Evolutionary conservation across 1,140 invertebrate species (phyloP).

Genomic region (Drosophila triauraria): DNA sequence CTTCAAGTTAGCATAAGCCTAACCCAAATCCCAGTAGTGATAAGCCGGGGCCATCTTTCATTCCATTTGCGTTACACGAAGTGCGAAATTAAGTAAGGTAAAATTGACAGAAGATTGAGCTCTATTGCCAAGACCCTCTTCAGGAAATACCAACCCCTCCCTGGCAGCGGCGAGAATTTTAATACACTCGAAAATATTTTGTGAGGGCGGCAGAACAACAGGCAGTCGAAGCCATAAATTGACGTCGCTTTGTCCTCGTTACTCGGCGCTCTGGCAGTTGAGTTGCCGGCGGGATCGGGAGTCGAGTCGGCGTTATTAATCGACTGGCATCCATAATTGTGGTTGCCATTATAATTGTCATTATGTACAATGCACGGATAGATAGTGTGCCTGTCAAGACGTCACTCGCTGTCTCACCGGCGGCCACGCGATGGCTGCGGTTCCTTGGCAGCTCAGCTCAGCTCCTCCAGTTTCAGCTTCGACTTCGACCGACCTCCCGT

Average conservation of each 20-base stretch:
- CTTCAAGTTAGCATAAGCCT: background rate
- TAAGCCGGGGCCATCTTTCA: conserved; percentile 17
- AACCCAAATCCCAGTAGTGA: conserved; percentile 24
- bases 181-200: conserved; percentile 75
- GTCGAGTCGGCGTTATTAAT: conserved; percentile 72
- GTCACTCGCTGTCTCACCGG: conserved; percentile 59
- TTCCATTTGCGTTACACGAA: conserved; percentile 28
- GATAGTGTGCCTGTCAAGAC: conserved; percentile 79
- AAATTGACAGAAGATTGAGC: conserved; percentile 72
- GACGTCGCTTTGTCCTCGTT: conserved; percentile 36
- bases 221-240: conserved; percentile 37
- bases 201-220: conserved; percentile 10
- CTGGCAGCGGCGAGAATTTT: conserved; percentile 43
- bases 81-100: conserved; percentile 73
- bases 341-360: conserved; percentile 82
- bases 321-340: conserved; percentile 82
- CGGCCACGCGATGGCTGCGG: conserved; percentile 45
- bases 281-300: conserved; percentile 21
- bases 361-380: conserved; percentile 78
- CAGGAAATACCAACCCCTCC: background rate
- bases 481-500: background rate
- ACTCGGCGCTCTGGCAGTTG: conserved; percentile 17
- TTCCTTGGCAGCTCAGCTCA: conserved; percentile 19
- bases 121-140: conserved; percentile 11
- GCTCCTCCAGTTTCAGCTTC: conserved; percentile 1